Evolutionary conservation across 2,797 vertebrate genomes (phyloP), one percentile per base, ranked within the genome.

Genomic region (Ciconia nigra): DNA sequence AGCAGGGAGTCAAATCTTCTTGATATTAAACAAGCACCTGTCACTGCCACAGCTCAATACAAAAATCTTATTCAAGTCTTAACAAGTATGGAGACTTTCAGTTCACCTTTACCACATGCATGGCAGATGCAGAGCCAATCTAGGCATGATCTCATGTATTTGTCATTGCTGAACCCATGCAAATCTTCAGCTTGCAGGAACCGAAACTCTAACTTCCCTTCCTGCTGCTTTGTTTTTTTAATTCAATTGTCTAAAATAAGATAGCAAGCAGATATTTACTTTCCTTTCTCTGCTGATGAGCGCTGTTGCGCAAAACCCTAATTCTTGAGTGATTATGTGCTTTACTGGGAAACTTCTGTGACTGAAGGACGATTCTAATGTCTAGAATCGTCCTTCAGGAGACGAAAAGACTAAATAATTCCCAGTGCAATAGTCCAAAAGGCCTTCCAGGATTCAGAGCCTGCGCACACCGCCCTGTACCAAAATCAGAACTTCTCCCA

Each of bases 171-270:
- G 66, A 94, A 67, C 77, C 88, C 83, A 82, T 89, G 91, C 71
- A 90, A 87, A 92, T 90, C 78, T 55, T 76, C 78, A 46, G 19
- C 42, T 47, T 29, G 63, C 87, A 94, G 96, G 97, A 97, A 97
- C 78, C 2, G 90, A 97, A 97, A 97, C 95, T 92, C 55, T 21
- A 55, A 90, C 95, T 95, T 97, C 94, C 90, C 71, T 91, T 90
- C 91, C 84, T 46, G 85, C 42, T 80, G 83, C 73, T 96, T 84
- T 82, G 80, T 19, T 90, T 87, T 82, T 19, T 71, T 51, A 47
- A 82, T 94, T 72, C 78, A 55, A 93, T 97, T 97, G 96, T 93
- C 89, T 70, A 26, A 51, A 86, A 88, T 54, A 90, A 59, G 63
- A 51, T 14, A 55, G 26, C 21, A 16, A 73, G 37, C 55, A 85